Evolutionary conservation across 2,888 invertebrate genomes (phyloP).

Genomic region (Aphidius colemani): DNA sequence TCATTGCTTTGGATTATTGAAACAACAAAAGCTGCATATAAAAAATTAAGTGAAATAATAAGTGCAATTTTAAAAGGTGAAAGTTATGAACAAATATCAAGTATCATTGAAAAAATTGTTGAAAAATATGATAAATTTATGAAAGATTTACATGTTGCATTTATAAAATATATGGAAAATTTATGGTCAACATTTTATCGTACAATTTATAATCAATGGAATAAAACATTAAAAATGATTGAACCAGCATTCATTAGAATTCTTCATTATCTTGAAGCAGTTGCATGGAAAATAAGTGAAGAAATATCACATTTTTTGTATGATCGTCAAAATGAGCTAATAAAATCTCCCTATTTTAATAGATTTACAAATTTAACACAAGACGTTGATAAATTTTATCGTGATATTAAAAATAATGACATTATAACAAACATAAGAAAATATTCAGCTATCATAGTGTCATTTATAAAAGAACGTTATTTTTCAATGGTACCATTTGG

Average conservation of each 20-base stretch:
- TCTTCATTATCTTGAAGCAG: slow-evolving; percentile 75
- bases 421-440: slow-evolving; percentile 79
- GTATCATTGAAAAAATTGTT: slow-evolving; percentile 71
- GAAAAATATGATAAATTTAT: slow-evolving; percentile 80
- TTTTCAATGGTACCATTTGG: slow-evolving; percentile 72
- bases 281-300: slow-evolving; percentile 74
- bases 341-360: slow-evolving; percentile 80
- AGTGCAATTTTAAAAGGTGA: slow-evolving; percentile 76
- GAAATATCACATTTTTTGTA: slow-evolving; percentile 82
- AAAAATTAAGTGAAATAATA: slow-evolving; percentile 72
- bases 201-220: slow-evolving; percentile 73
- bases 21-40: slow-evolving; percentile 72
- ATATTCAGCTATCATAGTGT: slow-evolving; percentile 71
- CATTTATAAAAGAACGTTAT: slow-evolving; percentile 71
- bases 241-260: slow-evolving; percentile 80
- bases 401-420: slow-evolving; percentile 78
- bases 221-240: slow-evolving; percentile 71
- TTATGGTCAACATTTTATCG: slow-evolving; percentile 73
- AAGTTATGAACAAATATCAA: slow-evolving; percentile 73
- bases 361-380: slow-evolving; percentile 80
- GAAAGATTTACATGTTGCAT: slow-evolving; percentile 74
- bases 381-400: slow-evolving; percentile 78
- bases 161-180: slow-evolving; percentile 74
- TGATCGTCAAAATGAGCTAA: slow-evolving; percentile 76
- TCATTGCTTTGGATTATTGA: slow-evolving; percentile 77